These are phyloP conservation scores for Barnardius zonarius DNA, from an alignment of 2,113 vertebrate species.

Conservation along the genomic window DNA sequence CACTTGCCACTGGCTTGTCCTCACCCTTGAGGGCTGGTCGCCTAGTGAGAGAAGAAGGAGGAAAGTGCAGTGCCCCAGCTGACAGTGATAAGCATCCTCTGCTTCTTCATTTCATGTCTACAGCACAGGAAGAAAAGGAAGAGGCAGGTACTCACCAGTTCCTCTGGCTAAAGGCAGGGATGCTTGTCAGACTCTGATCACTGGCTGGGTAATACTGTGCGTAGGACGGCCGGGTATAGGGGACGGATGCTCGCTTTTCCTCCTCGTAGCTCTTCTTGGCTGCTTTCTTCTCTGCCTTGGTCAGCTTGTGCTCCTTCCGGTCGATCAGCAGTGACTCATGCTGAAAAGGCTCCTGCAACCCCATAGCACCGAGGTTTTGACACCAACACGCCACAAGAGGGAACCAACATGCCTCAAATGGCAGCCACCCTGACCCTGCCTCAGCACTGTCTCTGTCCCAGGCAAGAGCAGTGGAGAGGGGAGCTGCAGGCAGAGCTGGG, in stretches of 20 bases:
- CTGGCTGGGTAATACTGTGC: conserved; percentile 96
- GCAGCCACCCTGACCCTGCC: background rate
- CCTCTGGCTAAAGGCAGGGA: conserved; percentile 94
- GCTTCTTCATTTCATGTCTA: background rate
- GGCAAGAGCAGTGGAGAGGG: background rate
- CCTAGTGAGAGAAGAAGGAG: conserved; percentile 73
- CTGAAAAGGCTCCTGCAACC: conserved; percentile 89
- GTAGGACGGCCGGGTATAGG: conserved; percentile 94
- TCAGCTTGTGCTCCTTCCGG: conserved; percentile 94
- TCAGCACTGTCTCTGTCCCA: background rate
- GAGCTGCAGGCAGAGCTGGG: background rate
- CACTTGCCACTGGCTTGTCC: conserved; percentile 94
- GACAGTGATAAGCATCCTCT: background rate
- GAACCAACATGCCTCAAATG: background rate
- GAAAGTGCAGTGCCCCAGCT: background rate
- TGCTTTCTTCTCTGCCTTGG: conserved; percentile 97
- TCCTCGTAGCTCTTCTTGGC: conserved; percentile 99
- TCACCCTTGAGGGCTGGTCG: conserved; percentile 85
- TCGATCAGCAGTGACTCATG: conserved; percentile 96
- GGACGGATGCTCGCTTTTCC: conserved; percentile 95
- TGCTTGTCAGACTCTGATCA: conserved; percentile 89
- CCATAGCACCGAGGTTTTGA: conserved; percentile 9
- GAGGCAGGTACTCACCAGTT: conserved; percentile 83
- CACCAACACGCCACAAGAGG: conserved; percentile 6
- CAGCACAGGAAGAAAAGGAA: background rate